These are phyloP conservation scores for Hapalemur alaotrensis DNA, from an alignment of 2,797 vertebrate species.

Conservation along the genomic window DNA sequence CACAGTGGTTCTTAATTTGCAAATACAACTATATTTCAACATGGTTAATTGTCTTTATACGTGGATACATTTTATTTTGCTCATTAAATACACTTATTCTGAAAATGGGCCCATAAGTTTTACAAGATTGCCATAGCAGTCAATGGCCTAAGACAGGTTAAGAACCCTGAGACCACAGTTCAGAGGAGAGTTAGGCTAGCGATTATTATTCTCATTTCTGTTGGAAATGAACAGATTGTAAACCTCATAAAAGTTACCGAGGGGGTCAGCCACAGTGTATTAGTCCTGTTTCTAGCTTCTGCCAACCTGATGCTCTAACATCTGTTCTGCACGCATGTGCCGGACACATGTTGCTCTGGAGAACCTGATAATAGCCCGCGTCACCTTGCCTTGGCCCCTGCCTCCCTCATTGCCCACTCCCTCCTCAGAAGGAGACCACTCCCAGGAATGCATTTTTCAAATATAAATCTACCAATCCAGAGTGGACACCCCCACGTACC, in stretches of 20 bases:
- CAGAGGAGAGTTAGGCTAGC: not conserved
- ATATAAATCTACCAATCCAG: not conserved
- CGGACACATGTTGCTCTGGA: not conserved
- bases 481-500: not conserved
- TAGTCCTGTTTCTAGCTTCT: not conserved
- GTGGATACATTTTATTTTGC: not conserved
- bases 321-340: not conserved
- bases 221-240: not conserved
- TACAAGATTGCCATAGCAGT: not conserved
- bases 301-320: not conserved
- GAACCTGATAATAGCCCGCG: not conserved
- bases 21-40: not conserved
- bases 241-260: not conserved
- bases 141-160: not conserved
- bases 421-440: not conserved
- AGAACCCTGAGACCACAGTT: not conserved
- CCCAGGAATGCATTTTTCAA: not conserved
- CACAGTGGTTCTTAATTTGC: not conserved
- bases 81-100: not conserved
- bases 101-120: not conserved
- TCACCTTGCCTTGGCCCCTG: not conserved
- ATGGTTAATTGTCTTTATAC: not conserved
- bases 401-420: not conserved
- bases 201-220: not conserved
- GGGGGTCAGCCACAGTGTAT: not conserved